Conservation (phyloP, 1,140 invertebrate genomes). For the Pentalonia nigronervosa region DNA sequence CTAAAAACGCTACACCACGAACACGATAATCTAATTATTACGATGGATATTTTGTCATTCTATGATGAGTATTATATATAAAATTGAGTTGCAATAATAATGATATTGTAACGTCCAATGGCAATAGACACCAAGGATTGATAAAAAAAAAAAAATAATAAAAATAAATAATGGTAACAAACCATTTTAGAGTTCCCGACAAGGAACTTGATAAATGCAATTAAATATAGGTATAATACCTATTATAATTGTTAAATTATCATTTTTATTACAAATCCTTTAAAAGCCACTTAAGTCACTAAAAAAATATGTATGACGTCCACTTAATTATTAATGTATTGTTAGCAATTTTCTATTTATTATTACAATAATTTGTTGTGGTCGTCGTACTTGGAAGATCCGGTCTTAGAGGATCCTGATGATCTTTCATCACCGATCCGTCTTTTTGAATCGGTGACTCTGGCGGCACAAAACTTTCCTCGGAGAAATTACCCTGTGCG, state of each 20-base stretch:
- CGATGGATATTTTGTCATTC: background rate
- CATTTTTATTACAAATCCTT: background rate
- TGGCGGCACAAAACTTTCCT: conserved; percentile 66
- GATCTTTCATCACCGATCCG: conserved; percentile 54
- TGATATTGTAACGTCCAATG: too few species aligned
- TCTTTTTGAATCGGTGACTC: conserved; percentile 66
- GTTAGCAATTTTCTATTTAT: background rate
- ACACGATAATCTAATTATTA: background rate
- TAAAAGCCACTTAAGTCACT: background rate
- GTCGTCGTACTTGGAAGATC: background rate
- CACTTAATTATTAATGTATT: background rate
- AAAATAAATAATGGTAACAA: background rate
- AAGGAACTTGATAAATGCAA: background rate
- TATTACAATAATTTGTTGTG: background rate
- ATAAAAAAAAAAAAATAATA: too few species aligned
- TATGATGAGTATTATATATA: background rate
- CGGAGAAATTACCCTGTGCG: conserved; percentile 78
- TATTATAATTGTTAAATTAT: too few species aligned
- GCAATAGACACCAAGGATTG: too few species aligned
- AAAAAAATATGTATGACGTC: background rate
- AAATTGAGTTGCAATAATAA: background rate
- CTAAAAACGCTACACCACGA: too few species aligned
- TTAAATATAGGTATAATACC: background rate
- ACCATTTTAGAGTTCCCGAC: background rate
- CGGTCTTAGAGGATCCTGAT: conserved; percentile 7